Conservation (phyloP, 2,797 vertebrate species). For the Prunella strophiata region DNA sequence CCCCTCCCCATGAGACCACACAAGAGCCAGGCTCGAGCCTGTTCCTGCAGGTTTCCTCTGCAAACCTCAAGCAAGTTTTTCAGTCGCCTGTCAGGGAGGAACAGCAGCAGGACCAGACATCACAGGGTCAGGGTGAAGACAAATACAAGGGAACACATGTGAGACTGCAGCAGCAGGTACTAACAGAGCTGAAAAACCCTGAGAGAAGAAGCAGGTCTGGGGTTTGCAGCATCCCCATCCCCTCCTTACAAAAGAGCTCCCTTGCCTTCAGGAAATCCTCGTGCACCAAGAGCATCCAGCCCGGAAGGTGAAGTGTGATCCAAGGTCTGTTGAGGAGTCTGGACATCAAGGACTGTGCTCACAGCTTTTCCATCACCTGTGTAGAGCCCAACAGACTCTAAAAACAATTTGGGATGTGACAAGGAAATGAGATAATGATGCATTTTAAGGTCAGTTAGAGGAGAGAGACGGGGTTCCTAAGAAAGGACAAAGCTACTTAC, state of each 20-base stretch:
- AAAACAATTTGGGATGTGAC: background rate
- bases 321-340: background rate
- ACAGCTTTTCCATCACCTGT: background rate
- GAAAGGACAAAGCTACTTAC: background rate
- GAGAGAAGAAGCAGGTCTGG: background rate
- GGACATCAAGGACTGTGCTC: fast-evolving
- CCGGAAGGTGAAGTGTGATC: background rate
- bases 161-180: background rate
- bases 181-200: background rate
- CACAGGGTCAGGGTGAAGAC: background rate
- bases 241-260: background rate
- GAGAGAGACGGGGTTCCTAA: background rate
- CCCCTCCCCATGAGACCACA: background rate
- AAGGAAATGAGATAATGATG: background rate
- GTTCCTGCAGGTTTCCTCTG: background rate
- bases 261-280: background rate
- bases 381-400: background rate
- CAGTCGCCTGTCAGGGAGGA: background rate
- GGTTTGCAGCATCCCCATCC: background rate
- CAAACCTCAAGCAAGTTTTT: background rate
- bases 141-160: background rate
- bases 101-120: background rate
- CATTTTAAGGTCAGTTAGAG: background rate
- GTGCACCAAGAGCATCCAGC: background rate
- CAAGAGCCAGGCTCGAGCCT: background rate